Base-by-base conservation (phyloP, 2,113 vertebrate species). In the Pelecanoides urinatrix region DNA sequence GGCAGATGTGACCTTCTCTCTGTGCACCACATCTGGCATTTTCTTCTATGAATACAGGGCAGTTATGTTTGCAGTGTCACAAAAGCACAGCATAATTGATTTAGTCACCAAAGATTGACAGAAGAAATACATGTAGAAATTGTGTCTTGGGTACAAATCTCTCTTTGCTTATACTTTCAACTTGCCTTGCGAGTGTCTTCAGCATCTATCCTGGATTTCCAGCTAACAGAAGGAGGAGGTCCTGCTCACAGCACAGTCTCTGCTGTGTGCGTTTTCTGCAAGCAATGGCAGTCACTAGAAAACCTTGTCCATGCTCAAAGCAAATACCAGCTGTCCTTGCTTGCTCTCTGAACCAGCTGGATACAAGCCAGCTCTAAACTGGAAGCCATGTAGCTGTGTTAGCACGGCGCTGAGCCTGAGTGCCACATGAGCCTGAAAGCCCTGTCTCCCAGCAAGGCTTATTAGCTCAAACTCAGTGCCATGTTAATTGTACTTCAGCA, bases 381-480 rank as follows among this genome's bases (percentile, higher is more conserved):
- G 84, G 93, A 84, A 92, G 87, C 87, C 42, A 1, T 94, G 95
- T 96, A 86, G 79, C 83, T 84, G 67, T 21, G 83, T 81, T 96
- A 96, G 89, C 94, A 36, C 16, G 67, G 72, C 26, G 0, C 91
- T 96, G 96, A 91, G 96, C 82, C 17, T 1, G 16, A 76, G 71
- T 38, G 67, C 63, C 86, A 45, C 72, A 55, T 0, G 0, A 86
- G 83, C 72, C 79, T 71, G 83, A 78, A 87, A 97, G 30, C 56
- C 83, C 34, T 89, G 91, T 95, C 80, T 92, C 94, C 40, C 93
- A 94, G 89, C 84, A 92, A 91, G 94, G 89, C 52, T 96, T 86
- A 96, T 89, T 92, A 96, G 73, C 73, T 96, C 56, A 67, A 63
- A 61, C 89, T 81, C 94, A 72, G 95, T 79, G 93, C 76, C 94